These are phyloP conservation scores for Spondyliosoma cantharus DNA, from an alignment of 2,797 vertebrate genomes.

Conservation along the genomic window DNA sequence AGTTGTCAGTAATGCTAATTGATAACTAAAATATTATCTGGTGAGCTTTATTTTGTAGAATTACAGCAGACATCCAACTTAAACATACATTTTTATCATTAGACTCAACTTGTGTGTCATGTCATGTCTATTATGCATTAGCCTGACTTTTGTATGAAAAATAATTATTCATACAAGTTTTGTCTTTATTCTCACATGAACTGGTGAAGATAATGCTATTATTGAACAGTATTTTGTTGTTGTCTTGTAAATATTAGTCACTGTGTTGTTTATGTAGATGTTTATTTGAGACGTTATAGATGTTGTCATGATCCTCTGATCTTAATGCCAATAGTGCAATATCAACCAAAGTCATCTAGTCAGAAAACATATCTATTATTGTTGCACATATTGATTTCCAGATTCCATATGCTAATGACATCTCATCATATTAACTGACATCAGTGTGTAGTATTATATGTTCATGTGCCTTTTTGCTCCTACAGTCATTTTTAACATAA, in stretches of 20 bases:
- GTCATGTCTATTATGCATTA: conserved; percentile 42
- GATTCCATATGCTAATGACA: background rate
- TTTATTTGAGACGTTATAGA: conserved; percentile 57
- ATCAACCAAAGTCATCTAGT: conserved; percentile 39
- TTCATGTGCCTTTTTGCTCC: background rate
- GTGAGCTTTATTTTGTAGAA: conserved; percentile 15
- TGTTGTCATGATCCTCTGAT: conserved; percentile 53
- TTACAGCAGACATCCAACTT: background rate
- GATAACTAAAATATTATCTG: background rate
- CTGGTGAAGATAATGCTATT: conserved; percentile 29
- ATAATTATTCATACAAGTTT: conserved; percentile 33
- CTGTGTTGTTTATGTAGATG: conserved; percentile 60
- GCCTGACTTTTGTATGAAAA: conserved; percentile 24
- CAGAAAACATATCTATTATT: conserved; percentile 13
- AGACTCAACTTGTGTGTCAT: conserved; percentile 11
- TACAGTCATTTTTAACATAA: background rate
- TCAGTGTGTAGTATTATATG: background rate
- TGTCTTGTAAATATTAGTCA: conserved; percentile 80
- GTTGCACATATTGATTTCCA: background rate
- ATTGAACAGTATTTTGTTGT: conserved; percentile 68
- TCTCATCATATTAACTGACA: background rate
- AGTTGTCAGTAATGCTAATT: background rate
- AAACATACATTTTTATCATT: conserved; percentile 7
- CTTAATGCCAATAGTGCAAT: conserved; percentile 53
- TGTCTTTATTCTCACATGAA: conserved; percentile 29